Conservation (phyloP, 2,888 invertebrate species). For the Frankliniella intonsa region DNA sequence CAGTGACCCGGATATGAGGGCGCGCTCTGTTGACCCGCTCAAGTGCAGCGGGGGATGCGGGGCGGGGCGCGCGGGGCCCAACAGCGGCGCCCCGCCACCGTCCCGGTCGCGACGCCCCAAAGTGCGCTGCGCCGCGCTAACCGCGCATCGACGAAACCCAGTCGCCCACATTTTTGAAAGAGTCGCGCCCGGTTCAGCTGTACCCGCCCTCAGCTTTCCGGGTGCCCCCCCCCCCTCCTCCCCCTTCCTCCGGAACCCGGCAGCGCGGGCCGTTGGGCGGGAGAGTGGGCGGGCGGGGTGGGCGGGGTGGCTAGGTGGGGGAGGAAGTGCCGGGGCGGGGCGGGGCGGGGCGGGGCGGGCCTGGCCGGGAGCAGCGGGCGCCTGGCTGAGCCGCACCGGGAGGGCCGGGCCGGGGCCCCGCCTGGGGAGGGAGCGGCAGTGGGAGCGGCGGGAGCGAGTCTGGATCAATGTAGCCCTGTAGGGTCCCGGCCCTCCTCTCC, state of each 20-base stretch:
- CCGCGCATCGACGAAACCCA: too few relatives aligned
- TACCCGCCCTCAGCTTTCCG: not conserved
- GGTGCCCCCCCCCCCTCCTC: not conserved
- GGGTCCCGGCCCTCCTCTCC: slow-evolving; percentile 26
- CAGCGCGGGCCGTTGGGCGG: not conserved
- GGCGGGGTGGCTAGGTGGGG: not conserved
- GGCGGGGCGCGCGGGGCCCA: not conserved
- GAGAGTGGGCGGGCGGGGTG: not conserved
- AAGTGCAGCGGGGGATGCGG: not conserved
- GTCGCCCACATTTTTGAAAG: too few relatives aligned
- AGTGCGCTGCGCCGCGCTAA: too few relatives aligned
- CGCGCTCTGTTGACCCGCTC: not conserved
- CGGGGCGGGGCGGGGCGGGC: slow-evolving; percentile 30
- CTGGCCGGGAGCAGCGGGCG: slow-evolving; percentile 24
- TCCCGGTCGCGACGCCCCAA: too few relatives aligned
- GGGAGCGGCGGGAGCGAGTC: slow-evolving; percentile 31
- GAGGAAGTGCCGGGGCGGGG: not conserved
- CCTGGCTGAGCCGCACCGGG: not conserved
- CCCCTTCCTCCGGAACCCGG: not conserved
- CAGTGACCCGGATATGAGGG: slow-evolving; percentile 35
- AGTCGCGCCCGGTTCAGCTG: too few relatives aligned
- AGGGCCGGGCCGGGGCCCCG: slow-evolving; percentile 5
- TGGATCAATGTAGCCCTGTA: slow-evolving; percentile 37
- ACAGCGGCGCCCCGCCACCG: too few relatives aligned
- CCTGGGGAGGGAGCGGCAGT: too few relatives aligned